A percentile compares a stretch with the other conserved stretches of the same genome.
These are phyloP conservation scores for Brachionus paranguensis DNA, from an alignment of 1,140 invertebrate genomes.

Conservation along the genomic window DNA sequence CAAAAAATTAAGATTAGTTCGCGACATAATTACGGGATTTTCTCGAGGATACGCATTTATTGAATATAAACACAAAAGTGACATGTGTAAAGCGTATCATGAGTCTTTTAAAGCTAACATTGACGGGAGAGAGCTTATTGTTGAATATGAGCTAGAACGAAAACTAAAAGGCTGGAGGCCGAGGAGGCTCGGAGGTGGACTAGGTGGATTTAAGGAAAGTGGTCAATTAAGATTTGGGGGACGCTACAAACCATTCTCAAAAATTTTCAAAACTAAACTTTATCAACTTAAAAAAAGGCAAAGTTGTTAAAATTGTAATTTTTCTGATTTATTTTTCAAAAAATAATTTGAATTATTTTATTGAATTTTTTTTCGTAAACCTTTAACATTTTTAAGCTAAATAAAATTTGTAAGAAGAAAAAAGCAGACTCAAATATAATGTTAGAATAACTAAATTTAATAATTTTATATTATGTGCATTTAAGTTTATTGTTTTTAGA, in stretches of 20 bases:
- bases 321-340: background rate
- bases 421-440: too few relatives aligned
- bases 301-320: background rate
- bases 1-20: slow-evolving; percentile 64
- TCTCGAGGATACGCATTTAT: slow-evolving; percentile 78
- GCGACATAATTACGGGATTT: slow-evolving; percentile 73
- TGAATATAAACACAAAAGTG: slow-evolving; percentile 61
- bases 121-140: slow-evolving; percentile 61
- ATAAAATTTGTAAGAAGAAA: too few relatives aligned
- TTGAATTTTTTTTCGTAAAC: background rate
- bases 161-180: slow-evolving; percentile 72
- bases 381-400: too few relatives aligned
- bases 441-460: too few relatives aligned
- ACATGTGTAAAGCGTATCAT: slow-evolving; percentile 5
- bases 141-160: slow-evolving; percentile 60
- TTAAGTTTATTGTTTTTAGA: background rate
- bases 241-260: slow-evolving; percentile 63
- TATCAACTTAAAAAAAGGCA: background rate
- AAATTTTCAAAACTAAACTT: slow-evolving; percentile 29
- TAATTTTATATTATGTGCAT: background rate
- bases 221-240: slow-evolving; percentile 81
- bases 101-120: slow-evolving; percentile 47
- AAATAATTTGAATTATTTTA: background rate
- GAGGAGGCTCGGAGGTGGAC: slow-evolving; percentile 74
- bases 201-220: slow-evolving; percentile 77